Base-by-base conservation (phyloP, 2,888 invertebrate genomes). In the Drosophila eohydei region DNA sequence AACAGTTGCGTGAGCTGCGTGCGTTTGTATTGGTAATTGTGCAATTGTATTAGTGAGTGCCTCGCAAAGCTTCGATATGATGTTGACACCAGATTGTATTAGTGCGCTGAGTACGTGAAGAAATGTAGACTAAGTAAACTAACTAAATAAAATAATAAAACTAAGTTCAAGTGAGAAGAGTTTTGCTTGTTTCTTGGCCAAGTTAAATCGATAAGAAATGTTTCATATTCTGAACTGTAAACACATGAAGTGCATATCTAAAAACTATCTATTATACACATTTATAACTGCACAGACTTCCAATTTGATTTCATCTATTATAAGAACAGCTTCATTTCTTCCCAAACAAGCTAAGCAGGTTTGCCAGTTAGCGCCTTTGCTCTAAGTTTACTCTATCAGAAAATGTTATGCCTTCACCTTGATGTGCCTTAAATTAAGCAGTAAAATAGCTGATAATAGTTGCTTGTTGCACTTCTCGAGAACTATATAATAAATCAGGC, bases 11-110 rank as follows among this genome's bases (percentile, higher is more conserved):
- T 36, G 30, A 44, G 26, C 4, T 4, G 5, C 28, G 3, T 5
- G 9, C 34, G 3, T n/a, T 14, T 9, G 14, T 21, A n/a, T 61
- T 34, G 36, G 3, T 14, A 32, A 30, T 30, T 50, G 50, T 14
- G 50, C 48, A 50, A 32, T n/a, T 28, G 57, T 46, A 46, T 58
- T 46, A 26, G 44, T 57, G 44, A 6, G 51, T 26, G 48, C n/a
- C 5, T n/a, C 11, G n/a, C 9, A 9, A 5, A 5, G 32, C 6
- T 21, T 2, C 8, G 21, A 30, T 55, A 7, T 16, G 30, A 32
- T 30, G 16, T 16, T 41, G 11, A 8, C 4, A 41, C 12, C 11
- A 9, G 32, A 12, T 4, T 21, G 51, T 36, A 12, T 34, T 16
- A 6, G 36, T 14, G 56, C 21, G 32, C 6, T 32, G 56, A 21